phyloP scores from a whole-genome alignment of 2,888 invertebrate species.

The Perithous albicinctus region DNA sequence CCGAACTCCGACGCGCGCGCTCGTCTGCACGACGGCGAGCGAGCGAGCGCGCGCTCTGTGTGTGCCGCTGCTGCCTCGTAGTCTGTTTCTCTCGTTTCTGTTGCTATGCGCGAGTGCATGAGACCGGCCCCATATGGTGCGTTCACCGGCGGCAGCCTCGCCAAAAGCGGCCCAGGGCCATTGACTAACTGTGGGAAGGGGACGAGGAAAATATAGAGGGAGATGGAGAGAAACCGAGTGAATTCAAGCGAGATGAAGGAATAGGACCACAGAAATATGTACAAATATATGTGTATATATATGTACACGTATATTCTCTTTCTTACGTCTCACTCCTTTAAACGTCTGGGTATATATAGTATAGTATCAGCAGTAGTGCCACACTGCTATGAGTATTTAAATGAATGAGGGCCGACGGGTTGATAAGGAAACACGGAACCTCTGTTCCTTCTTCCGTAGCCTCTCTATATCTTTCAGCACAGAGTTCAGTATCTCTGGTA shows the following conservation, averaged over 20 bases:
- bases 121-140: slow-evolving; percentile 78
- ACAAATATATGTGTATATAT: not conserved
- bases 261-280: slow-evolving; percentile 40
- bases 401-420: slow-evolving; percentile 2
- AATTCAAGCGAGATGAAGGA: slow-evolving; percentile 29
- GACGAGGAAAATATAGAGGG: slow-evolving; percentile 86
- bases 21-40: slow-evolving; percentile 69
- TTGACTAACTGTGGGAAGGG: slow-evolving; percentile 63
- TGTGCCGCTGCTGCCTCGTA: slow-evolving; percentile 60
- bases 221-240: slow-evolving; percentile 84
- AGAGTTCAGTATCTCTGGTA: not conserved
- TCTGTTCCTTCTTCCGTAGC: slow-evolving; percentile 16
- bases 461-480: not conserved
- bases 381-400: not conserved
- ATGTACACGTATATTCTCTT: slow-evolving; percentile 3
- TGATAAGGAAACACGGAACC: slow-evolving; percentile 35
- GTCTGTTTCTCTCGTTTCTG: slow-evolving; percentile 77
- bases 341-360: not conserved
- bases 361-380: not conserved
- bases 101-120: slow-evolving; percentile 81
- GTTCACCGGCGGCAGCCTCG: slow-evolving; percentile 73
- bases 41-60: slow-evolving; percentile 57
- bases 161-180: slow-evolving; percentile 76
- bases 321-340: not conserved
- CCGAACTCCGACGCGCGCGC: slow-evolving; percentile 83